Conservation (phyloP, 2,888 invertebrate genomes). For the Eupithecia tripunctaria region DNA sequence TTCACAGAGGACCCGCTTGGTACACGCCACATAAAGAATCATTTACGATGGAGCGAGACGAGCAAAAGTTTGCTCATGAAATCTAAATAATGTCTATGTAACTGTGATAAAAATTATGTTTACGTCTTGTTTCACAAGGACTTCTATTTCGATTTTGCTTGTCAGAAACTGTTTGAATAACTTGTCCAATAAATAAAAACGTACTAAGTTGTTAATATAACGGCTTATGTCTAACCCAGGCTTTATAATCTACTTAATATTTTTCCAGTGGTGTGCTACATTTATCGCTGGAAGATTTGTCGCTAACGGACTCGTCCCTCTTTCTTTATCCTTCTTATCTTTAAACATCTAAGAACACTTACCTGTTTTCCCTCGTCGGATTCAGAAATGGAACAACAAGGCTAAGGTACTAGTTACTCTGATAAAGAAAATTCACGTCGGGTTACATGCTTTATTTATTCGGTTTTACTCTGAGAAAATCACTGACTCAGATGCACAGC, state of each 20-base stretch:
- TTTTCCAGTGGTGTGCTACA: background rate
- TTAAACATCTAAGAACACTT: background rate
- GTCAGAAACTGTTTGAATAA: too few relatives aligned
- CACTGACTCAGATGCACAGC: background rate
- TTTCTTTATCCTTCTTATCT: slow-evolving; percentile 4
- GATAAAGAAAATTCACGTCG: background rate
- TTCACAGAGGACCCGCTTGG: slow-evolving; percentile 41
- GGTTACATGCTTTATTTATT: background rate
- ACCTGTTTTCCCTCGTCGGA: background rate
- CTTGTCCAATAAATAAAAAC: background rate
- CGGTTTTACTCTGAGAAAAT: background rate
- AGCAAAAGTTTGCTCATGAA: slow-evolving; percentile 2
- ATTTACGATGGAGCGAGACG: slow-evolving; percentile 16
- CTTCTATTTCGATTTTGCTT: background rate
- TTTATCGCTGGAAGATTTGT: background rate
- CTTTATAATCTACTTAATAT: background rate
- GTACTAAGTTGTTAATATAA: background rate
- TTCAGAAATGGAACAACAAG: background rate
- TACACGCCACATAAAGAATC: slow-evolving; percentile 18
- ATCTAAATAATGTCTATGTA: background rate
- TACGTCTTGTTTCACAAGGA: background rate
- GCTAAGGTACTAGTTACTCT: background rate
- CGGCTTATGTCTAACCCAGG: background rate
- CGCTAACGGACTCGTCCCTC: background rate
- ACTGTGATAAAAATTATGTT: too few relatives aligned